Percentiles rank a stretch among this genome's conserved stretches.
Conservation (phyloP, 2,113 vertebrate genomes). For the Myotis yumanensis region DNA sequence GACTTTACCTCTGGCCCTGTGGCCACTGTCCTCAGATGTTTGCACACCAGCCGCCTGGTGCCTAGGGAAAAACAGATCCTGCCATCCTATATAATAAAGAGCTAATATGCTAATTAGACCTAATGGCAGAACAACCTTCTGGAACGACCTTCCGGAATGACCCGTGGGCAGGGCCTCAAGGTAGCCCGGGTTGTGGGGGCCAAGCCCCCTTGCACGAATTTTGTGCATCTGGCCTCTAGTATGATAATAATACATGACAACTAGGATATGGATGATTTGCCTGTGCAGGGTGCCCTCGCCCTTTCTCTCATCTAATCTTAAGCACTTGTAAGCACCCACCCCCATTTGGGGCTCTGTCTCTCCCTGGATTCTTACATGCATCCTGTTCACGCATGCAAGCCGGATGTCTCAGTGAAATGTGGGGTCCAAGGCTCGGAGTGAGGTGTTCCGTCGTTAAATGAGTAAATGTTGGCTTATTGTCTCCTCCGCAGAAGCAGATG, state of each 20-base stretch:
- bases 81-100: too few species aligned
- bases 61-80: neutral
- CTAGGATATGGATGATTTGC: accelerated
- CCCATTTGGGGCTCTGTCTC: neutral
- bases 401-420: neutral
- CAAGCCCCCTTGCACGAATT: too few species aligned
- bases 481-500: neutral
- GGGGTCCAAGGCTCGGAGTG: neutral
- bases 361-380: neutral
- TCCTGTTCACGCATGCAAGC: neutral
- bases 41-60: too few species aligned
- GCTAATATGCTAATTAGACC: too few species aligned
- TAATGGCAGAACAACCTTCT: too few species aligned
- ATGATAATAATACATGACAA: too few species aligned
- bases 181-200: too few species aligned
- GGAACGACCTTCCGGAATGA: too few species aligned
- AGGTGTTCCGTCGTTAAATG: neutral
- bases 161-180: too few species aligned
- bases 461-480: neutral
- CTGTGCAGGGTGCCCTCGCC: accelerated
- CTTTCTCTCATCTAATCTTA: neutral
- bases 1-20: too few species aligned
- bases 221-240: too few species aligned
- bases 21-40: neutral
- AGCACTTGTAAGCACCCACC: neutral